phyloP scores from a whole-genome alignment of 2,888 invertebrate species.

The Lumbricus terrestris region DNA sequence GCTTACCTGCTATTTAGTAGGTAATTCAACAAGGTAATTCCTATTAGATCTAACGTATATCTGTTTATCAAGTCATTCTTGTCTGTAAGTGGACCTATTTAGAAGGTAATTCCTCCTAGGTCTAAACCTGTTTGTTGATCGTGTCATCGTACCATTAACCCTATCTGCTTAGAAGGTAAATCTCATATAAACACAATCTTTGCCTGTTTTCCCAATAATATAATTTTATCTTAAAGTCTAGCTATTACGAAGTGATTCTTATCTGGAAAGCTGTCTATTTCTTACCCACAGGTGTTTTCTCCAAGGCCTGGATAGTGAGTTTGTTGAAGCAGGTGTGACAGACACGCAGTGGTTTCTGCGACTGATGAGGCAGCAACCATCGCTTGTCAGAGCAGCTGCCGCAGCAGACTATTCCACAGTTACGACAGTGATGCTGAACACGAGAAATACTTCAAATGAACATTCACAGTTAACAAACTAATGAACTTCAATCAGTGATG shows the following conservation, averaged over 20 bases:
- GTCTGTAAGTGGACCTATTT: too few species aligned
- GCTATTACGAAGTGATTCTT: not conserved
- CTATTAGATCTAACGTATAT: too few species aligned
- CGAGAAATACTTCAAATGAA: not conserved
- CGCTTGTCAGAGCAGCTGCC: conserved; percentile 91
- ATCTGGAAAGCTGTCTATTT: not conserved
- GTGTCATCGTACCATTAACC: too few species aligned
- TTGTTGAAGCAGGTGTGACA: conserved; percentile 88
- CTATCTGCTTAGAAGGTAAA: not conserved
- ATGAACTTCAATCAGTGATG: not conserved
- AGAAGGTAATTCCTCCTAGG: too few species aligned
- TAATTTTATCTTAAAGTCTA: not conserved
- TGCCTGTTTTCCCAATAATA: too few species aligned
- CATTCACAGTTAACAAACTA: not conserved
- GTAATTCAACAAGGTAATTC: not conserved
- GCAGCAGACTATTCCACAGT: conserved; percentile 95
- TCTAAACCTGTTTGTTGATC: too few species aligned
- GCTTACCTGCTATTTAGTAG: not conserved
- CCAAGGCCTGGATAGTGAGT: conserved; percentile 59
- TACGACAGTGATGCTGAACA: conserved; percentile 90
- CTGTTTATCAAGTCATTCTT: too few species aligned
- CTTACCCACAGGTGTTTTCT: not conserved
- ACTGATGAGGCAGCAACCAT: conserved; percentile 85
- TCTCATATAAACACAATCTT: not conserved
- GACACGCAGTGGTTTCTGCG: conserved; percentile 90